Evolutionary conservation across 2,113 vertebrate species (phyloP), one percentile per base, ranked within the genome.

Genomic region (Rhizomys pruinosus): DNA sequence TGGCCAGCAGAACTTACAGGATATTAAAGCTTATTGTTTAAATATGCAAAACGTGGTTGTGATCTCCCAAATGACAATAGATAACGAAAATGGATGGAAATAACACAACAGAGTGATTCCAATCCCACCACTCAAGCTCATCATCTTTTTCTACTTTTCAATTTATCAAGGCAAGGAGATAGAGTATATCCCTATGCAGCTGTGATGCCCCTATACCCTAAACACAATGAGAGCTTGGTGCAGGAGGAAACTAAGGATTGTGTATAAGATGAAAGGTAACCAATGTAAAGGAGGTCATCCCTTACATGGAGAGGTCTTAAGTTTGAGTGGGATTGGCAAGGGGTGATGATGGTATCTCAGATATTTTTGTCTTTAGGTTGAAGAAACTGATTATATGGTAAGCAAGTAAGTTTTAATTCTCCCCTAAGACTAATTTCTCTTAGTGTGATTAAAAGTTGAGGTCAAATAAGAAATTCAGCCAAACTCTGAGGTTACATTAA

Each of bases 361-460:
- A 39, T 76, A n/a, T 44, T 91, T 72, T 61, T 89, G 44, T 76
- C 87, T 71, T 87, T 7, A 68, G 32, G 32, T 20, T 89, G n/a
- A 89, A 59, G 34, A 89, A 47, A 74, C 63, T 15, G 5, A 80
- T 72, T 52, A 80, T 63, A 20, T 74, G 57, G 22, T n/a, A 88
- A 39, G 73, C 71, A 89, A 57, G 5, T 89, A 23, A 34, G 22
- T 52, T 86, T 86, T 63, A 85, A 68, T 73, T 92, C 29, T 85
- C 29, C 47, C 39, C 34, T 63, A 42, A 44, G 57, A 20, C 22
- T 77, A 44, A 4, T 82, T 94, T 91, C 11, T 86, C 37, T 79
- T n/a, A 74, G 29, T 52, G 63, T 86, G 74, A 69, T 77, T 92
- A 39, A 69, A 92, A 76, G 0, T 74, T 74, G n/a, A 84, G 59